phyloP scores from a whole-genome alignment of 2,113 vertebrate species.

The Dinomys branickii region DNA sequence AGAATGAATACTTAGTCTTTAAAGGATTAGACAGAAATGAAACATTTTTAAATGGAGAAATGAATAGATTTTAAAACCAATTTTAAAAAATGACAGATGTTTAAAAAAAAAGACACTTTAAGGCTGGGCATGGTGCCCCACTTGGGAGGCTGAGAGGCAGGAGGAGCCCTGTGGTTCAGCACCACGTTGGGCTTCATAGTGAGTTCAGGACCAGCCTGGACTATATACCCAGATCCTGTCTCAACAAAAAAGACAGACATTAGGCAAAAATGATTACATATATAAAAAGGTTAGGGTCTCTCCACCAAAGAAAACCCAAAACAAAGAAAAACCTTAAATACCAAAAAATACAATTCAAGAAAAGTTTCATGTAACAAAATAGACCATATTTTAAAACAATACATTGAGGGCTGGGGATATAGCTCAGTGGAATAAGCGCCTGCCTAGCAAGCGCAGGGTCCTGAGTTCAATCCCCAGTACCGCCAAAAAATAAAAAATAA shows the following conservation, averaged over 20 bases:
- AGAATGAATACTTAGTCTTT: neutral
- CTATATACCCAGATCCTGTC: neutral
- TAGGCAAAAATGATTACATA: neutral
- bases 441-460: too few relatives aligned
- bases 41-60: neutral
- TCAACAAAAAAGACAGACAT: neutral
- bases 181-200: neutral
- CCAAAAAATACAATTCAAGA: neutral
- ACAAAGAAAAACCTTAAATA: neutral
- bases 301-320: neutral
- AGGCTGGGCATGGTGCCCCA: neutral
- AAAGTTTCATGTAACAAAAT: neutral
- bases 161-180: neutral
- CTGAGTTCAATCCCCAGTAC: too few relatives aligned
- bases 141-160: neutral
- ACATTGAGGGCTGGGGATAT: too few relatives aligned
- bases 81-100: too few relatives aligned
- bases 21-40: neutral
- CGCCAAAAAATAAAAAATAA: too few relatives aligned
- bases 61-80: too few relatives aligned
- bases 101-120: too few relatives aligned
- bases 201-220: neutral
- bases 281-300: neutral
- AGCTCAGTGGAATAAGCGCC: too few relatives aligned
- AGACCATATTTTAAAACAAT: too few relatives aligned